Evolutionary conservation across 2,888 invertebrate species (phyloP), one percentile per base, ranked within the genome.

Genomic region (Eudasyphora cyanicolor): DNA sequence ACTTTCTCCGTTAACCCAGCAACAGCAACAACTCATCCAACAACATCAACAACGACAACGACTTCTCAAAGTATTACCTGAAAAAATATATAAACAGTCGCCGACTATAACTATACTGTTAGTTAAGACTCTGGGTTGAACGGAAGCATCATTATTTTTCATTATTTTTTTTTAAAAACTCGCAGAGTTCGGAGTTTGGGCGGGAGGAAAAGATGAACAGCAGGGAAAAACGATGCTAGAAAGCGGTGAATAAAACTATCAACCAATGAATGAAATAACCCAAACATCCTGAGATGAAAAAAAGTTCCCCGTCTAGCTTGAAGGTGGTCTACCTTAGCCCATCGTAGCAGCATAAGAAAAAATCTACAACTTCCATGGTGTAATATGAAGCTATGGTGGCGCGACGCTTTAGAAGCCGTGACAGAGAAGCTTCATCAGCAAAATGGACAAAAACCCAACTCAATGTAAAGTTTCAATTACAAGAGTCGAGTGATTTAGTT

Each of bases 381-480:
- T 27, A 57, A 27, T 24, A 57, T 54, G 54, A 10, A 57, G 10
- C 12, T 38, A 38, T 5, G 12, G 17, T 21, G 62, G 32, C 8
- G 19, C 24, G 57, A 24, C 54, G 24, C 14, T 21, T n/a, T n/a
- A n/a, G n/a, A n/a, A 32, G 64, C 14, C 10, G 69, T 38, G 24
- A n/a, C n/a, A n/a, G n/a, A n/a, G n/a, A 7, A 60, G 79, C 80
- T 80, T 74, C 83, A 83, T 83, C 83, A 83, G 80, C 83, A 57
- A 57, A 77, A 80, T 42, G 60, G 4, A 29, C 14, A 74, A 80
- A 80, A 83, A 83, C 45, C 54, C 71, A 79, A 75, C 74, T n/a
- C n/a, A n/a, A n/a, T n/a, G 54, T 70, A 80, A 77, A 83, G 74
- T 83, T 83, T 83, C 83, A 83, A 80, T 83, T 83, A 83, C 83